Base-by-base conservation (phyloP, 1,140 invertebrate species). In the Littorina saxatilis region DNA sequence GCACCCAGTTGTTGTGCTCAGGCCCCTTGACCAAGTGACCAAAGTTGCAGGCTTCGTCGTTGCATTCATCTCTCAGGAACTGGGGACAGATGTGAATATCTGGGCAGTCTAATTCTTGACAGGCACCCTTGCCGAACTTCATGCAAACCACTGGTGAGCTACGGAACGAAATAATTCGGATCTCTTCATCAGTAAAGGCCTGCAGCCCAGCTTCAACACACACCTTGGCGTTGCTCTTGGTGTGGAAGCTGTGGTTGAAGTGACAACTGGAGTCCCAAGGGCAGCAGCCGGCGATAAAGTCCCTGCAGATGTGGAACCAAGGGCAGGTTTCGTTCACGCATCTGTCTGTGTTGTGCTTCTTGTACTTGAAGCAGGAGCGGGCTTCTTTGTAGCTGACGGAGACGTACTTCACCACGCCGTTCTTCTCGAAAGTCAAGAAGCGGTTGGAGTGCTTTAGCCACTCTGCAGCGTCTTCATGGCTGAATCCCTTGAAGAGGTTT, bases 221-320 rank as follows among this genome's bases (percentile, higher is more conserved):
- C 4, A 75, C 47, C 50, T 75, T 75, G 4, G 15, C 15, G 20
- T 75, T 75, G 5, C 15, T 55, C 43, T 47, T n/a, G 5, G 43
- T 52, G n/a, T 52, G 73, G 43, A 75, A 75, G 29, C 50, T 75
- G 43, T 75, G 73, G 47, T 52, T 75, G 39, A 75, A 75, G 2
- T 32, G 9, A 52, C 73, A 75, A 5, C 27, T 20, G 11, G 73
- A 13, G 1, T 43, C 43, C 2, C 29, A 29, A 11, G 43, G 43
- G 50, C 73, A 75, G 47, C 47, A 47, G 20, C 73, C 73, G 32
- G 37, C 27, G 13, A 75, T 35, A 50, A 52, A 75, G 43, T 75
- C 27, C 32, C 29, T 75, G 43, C 73, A 75, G 15, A 75, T 52
- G 29, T 75, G 73, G 43, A 75, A 55, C n/a, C 27, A 75, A 0